These are phyloP conservation scores for Erynnis tages DNA, from an alignment of 2,888 invertebrate genomes.

Conservation along the genomic window DNA sequence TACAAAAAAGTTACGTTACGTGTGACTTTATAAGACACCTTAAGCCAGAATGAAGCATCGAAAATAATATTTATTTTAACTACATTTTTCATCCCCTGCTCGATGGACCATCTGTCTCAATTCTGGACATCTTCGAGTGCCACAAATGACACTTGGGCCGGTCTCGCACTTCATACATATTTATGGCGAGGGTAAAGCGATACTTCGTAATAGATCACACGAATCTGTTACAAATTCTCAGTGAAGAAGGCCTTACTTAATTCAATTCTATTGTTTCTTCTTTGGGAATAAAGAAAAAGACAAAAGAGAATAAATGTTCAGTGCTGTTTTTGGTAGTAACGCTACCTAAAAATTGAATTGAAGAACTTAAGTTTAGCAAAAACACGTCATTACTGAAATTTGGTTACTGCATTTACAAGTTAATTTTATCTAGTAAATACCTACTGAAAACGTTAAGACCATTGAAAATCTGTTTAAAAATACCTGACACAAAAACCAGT, in stretches of 20 bases:
- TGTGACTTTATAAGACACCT: no score
- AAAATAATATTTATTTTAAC: constrained; percentile 17
- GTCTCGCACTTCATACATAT: constrained; percentile 44
- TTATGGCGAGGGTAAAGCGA: constrained; percentile 40
- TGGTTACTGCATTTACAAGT: no score
- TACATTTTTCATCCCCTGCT: constrained; percentile 15
- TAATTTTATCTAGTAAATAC: no score
- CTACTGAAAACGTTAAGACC: no score
- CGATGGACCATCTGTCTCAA: constrained; percentile 48
- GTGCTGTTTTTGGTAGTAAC: no score
- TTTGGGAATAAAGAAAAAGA: not conserved
- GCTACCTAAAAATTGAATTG: no score
- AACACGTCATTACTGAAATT: no score
- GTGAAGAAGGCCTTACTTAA: no score
- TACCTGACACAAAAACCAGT: not conserved
- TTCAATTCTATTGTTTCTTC: not conserved
- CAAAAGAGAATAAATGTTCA: no score
- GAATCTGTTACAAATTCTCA: constrained; percentile 27
- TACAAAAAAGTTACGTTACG: no score
- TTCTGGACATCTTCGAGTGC: constrained; percentile 49
- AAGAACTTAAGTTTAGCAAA: no score
- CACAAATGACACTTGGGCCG: constrained; percentile 43
- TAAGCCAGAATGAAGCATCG: no score
- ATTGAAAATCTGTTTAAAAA: not conserved
- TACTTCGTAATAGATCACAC: constrained; percentile 29